Evolutionary conservation across 1,140 invertebrate species (phyloP).

Genomic region (Drepana arcuata): DNA sequence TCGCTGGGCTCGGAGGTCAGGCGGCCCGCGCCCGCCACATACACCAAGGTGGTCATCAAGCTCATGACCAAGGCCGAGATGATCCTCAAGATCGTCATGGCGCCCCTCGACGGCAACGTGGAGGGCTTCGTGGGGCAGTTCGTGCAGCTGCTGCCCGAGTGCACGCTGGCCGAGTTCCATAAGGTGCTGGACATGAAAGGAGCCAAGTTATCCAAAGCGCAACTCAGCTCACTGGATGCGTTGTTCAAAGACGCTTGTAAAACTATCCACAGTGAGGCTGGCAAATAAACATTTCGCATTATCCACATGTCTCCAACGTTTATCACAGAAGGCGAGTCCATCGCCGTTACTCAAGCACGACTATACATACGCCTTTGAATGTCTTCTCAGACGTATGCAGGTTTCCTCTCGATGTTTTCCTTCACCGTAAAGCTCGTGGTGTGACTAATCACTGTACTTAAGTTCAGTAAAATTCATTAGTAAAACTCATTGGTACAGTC

Average conservation of each 20-base stretch:
- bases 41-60: slow-evolving; percentile 92
- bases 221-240: slow-evolving; percentile 35
- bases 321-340: too few relatives aligned
- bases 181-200: slow-evolving; percentile 98
- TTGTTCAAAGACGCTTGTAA: slow-evolving; percentile 35
- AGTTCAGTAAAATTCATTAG: too few relatives aligned
- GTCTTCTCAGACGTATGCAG: too few relatives aligned
- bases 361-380: too few relatives aligned
- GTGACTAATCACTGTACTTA: too few relatives aligned
- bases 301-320: too few relatives aligned
- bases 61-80: slow-evolving; percentile 99
- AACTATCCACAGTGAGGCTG: too few relatives aligned
- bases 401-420: too few relatives aligned
- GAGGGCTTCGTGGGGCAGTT: slow-evolving; percentile 91
- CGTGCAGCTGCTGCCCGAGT: slow-evolving; percentile 90
- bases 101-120: slow-evolving; percentile 87
- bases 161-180: slow-evolving; percentile 92
- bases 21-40: slow-evolving; percentile 88
- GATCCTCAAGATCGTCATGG: slow-evolving; percentile 98
- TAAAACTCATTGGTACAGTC: too few relatives aligned
- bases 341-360: too few relatives aligned
- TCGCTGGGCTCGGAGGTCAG: slow-evolving; percentile 91
- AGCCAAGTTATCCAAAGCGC: slow-evolving; percentile 62
- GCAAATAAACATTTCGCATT: too few relatives aligned
- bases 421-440: too few relatives aligned